phyloP scores from a whole-genome alignment of 2,113 vertebrate species.

The Panthera uncia region DNA sequence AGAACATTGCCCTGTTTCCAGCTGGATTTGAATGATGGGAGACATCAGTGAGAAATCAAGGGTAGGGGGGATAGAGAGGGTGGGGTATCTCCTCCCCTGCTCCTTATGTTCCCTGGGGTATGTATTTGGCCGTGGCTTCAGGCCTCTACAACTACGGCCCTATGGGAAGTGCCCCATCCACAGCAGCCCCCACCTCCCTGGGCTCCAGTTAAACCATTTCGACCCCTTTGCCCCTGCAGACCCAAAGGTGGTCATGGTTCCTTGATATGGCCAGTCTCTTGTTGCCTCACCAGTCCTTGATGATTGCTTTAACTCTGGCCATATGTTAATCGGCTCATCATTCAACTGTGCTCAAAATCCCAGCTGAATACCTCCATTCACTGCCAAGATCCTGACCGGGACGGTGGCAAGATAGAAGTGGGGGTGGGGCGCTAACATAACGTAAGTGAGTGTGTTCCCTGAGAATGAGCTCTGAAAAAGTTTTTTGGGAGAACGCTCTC shows the following conservation, averaged over 20 bases:
- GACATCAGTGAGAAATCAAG: neutral
- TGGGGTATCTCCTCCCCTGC: neutral
- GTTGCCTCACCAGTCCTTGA: neutral
- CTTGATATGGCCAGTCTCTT: neutral
- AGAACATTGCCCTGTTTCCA: neutral
- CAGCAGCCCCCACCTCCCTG: neutral
- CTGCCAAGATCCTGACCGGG: neutral
- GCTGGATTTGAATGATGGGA: neutral
- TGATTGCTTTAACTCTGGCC: neutral
- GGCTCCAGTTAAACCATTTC: neutral
- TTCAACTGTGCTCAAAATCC: neutral
- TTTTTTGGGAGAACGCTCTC: neutral
- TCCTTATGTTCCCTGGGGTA: neutral
- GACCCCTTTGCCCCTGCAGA: neutral
- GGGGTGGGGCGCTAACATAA: neutral
- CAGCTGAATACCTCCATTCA: neutral
- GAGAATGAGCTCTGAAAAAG: neutral
- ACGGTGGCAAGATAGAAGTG: neutral
- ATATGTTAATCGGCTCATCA: neutral
- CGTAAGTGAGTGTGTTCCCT: neutral
- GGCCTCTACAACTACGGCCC: neutral
- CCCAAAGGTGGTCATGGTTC: neutral
- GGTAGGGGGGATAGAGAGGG: no score
- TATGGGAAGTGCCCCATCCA: neutral
- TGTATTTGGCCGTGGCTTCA: neutral